phyloP scores from a whole-genome alignment of 2,113 vertebrate genomes.

The Amphiprion percula region DNA sequence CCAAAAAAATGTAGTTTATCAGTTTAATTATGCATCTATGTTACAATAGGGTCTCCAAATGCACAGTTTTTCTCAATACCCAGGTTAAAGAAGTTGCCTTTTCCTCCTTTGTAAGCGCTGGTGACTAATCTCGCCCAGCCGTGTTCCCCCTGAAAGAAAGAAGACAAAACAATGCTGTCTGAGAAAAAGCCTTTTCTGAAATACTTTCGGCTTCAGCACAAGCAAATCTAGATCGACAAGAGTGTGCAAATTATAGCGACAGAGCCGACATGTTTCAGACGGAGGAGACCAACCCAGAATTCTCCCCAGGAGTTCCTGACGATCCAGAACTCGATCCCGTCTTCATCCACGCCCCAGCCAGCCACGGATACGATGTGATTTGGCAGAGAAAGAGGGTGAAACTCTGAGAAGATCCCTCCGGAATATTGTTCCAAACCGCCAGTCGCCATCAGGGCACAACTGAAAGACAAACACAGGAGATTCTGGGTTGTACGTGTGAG shows the following conservation, averaged over 20 bases:
- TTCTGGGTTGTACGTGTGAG: not conserved
- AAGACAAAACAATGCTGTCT: constrained; percentile 22
- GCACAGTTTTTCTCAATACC: constrained; percentile 91
- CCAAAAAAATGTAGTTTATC: not conserved
- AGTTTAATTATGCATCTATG: constrained; percentile 45
- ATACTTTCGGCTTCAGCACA: not conserved
- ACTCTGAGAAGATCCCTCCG: constrained; percentile 91
- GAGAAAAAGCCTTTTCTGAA: not conserved
- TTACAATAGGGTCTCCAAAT: constrained; percentile 89
- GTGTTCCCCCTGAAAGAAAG: constrained; percentile 89
- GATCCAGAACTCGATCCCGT: constrained; percentile 92
- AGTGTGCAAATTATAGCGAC: not conserved
- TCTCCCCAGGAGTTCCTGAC: constrained; percentile 98
- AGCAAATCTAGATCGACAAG: not conserved
- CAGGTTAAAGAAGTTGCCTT: constrained; percentile 91
- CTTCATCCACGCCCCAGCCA: constrained; percentile 89
- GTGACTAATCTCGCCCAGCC: constrained; percentile 97
- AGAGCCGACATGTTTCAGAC: not conserved
- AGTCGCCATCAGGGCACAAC: constrained; percentile 97
- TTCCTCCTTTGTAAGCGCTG: constrained; percentile 90
- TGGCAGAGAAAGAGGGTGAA: constrained; percentile 79
- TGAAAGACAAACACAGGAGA: constrained; percentile 59
- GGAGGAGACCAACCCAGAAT: constrained; percentile 90
- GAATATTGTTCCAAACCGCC: constrained; percentile 87
- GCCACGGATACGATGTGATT: constrained; percentile 96